Conservation (phyloP, 2,113 vertebrate genomes). For the Actenoides hombroni region DNA sequence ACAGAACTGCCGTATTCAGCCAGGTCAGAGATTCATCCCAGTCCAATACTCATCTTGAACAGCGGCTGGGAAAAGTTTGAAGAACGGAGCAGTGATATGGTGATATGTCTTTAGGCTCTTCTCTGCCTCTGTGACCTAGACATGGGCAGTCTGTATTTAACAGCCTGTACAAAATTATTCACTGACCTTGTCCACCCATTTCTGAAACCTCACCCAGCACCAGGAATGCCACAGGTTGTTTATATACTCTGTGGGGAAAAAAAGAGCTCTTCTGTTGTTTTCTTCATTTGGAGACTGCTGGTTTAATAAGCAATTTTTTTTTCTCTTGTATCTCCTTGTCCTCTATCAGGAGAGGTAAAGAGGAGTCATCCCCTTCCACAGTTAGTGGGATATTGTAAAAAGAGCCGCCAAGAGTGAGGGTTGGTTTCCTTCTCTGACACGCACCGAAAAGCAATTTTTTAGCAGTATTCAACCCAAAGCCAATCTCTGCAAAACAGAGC, state of each 20-base stretch:
- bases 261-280: not conserved
- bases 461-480: not conserved
- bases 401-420: not conserved
- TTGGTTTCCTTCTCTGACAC: not conserved
- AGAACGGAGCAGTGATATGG: not conserved
- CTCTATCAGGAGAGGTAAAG: not conserved
- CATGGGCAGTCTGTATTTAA: not conserved
- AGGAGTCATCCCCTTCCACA: not conserved
- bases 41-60: not conserved
- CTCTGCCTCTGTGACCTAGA: not conserved
- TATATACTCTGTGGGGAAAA: fast-evolving
- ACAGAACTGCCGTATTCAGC: not conserved
- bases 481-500: not conserved
- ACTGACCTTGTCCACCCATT: not conserved
- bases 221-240: not conserved
- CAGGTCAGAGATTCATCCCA: not conserved
- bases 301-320: not conserved
- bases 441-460: not conserved
- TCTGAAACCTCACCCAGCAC: not conserved
- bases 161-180: not conserved
- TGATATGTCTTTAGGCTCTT: not conserved
- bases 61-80: not conserved
- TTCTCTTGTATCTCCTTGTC: not conserved
- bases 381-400: not conserved
- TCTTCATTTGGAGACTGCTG: not conserved